Base-by-base conservation (phyloP, 2,888 invertebrate genomes). In the Melipona beecheii region DNA sequence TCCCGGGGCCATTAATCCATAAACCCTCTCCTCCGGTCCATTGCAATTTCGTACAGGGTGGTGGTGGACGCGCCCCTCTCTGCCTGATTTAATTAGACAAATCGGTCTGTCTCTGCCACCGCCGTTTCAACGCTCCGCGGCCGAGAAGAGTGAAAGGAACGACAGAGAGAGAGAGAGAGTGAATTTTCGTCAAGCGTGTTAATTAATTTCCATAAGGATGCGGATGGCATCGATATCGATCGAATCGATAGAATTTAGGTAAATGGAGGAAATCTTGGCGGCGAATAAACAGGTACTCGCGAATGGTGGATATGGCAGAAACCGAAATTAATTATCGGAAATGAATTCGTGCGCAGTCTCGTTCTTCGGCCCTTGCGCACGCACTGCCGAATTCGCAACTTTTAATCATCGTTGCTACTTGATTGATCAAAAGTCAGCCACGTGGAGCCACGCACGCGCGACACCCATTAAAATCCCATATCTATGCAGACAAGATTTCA, bases 1-100 rank as follows among this genome's bases (percentile, higher is more conserved):
- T 83, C 82, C 83, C 82, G 66, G 24, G 78, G 86, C 88, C 89
- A 91, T 90, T 91, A 91, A 91, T 90, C 85, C 87, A 77, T 78
- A 27, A 27, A 79, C 78, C 88, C 85, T 31, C 21, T 85, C 88
- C 84, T 81, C 83, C 86, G 83, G 76, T 75, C 85, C 82, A 81
- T 83, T 77, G 88, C 81, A 83, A 84, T 86, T 86, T 87, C 89
- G 83, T 87, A 86, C 74, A 43, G 43, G 43, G 43, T 43, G 78
- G 43, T 11, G 78, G 76, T 49, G 60, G 74, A 70, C 83, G 65
- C 43, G 49, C 69, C 56, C 73, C 77, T 17, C 64, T 31, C 31
- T 11, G 13, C 64, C 31, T 78, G 84, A 86, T 89, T 86, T 87
- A 89, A 89, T 89, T 84, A 89, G 86, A 89, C 89, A 89, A 88